These are phyloP conservation scores for Rhinatrema bivittatum DNA, from an alignment of 2,797 vertebrate genomes.

Conservation along the genomic window DNA sequence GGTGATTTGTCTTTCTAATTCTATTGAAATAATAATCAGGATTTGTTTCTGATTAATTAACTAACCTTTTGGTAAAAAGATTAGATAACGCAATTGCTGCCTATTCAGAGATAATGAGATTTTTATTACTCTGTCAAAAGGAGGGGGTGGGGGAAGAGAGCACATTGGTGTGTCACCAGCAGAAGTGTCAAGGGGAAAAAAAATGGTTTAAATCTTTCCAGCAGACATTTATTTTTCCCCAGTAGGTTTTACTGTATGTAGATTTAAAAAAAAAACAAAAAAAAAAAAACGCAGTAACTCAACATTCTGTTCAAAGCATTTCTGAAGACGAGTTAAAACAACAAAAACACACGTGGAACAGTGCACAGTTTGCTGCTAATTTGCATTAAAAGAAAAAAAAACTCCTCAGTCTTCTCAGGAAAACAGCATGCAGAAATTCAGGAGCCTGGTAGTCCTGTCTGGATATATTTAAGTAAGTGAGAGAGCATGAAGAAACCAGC, in stretches of 20 bases:
- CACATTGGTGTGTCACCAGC: conserved; percentile 51
- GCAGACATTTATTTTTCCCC: conserved; percentile 29
- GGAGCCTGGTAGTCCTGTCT: conserved; percentile 11
- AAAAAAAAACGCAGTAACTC: not conserved
- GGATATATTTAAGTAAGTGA: conserved; percentile 29
- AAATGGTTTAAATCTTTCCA: conserved; percentile 38
- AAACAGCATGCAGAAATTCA: conserved; percentile 14
- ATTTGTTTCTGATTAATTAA: conserved; percentile 73
- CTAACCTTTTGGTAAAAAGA: conserved; percentile 68
- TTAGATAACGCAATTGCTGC: conserved; percentile 69
- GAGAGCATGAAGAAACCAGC: conserved; percentile 37
- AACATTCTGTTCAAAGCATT: conserved; percentile 17
- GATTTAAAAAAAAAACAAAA: too few relatives aligned
- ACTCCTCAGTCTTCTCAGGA: conserved; percentile 21
- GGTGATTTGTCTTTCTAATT: conserved; percentile 68
- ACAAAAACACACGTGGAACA: conserved; percentile 25
- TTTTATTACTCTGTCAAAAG: conserved; percentile 66
- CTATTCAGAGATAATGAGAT: conserved; percentile 70
- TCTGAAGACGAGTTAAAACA: conserved; percentile 30
- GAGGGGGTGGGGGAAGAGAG: too few relatives aligned
- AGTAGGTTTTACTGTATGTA: too few relatives aligned
- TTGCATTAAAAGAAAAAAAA: conserved; percentile 34
- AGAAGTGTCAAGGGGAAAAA: conserved; percentile 26
- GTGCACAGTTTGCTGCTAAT: conserved; percentile 19
- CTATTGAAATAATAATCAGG: conserved; percentile 67